A percentile compares a stretch with the other conserved stretches of the same genome.
phyloP scores from a whole-genome alignment of 2,797 vertebrate genomes.

The Anniella stebbinsi region DNA sequence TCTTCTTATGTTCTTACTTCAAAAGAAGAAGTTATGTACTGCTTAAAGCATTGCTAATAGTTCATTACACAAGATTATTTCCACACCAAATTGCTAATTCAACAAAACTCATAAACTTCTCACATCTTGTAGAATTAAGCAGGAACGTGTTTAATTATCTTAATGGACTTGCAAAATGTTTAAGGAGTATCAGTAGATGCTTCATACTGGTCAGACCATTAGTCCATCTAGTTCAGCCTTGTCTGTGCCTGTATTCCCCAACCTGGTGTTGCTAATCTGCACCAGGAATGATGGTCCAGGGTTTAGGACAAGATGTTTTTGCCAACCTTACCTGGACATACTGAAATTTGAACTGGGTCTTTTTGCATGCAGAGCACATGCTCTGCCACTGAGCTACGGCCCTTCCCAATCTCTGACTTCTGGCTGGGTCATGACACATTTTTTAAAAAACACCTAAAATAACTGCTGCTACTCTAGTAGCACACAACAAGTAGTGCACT shows the following conservation, averaged over 20 bases:
- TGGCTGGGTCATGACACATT: not conserved
- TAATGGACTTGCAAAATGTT: not conserved
- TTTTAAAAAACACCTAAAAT: not conserved
- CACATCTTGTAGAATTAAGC: not conserved
- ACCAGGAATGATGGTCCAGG: not conserved
- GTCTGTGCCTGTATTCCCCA: too few relatives aligned
- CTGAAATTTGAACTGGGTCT: not conserved
- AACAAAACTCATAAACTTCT: not conserved
- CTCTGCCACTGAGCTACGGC: too few relatives aligned
- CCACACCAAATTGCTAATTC: slow-evolving; percentile 25
- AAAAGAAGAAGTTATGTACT: slow-evolving; percentile 48
- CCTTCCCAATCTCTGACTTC: not conserved
- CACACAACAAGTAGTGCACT: not conserved
- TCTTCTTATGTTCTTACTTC: not conserved
- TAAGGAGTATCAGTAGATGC: not conserved
- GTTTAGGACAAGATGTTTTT: not conserved
- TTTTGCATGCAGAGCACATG: not conserved
- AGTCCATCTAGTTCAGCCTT: not conserved
- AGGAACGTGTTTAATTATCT: not conserved
- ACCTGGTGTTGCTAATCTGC: too few relatives aligned
- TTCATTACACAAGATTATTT: not conserved
- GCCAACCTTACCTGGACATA: not conserved
- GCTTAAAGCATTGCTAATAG: slow-evolving; percentile 23
- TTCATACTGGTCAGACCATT: not conserved
- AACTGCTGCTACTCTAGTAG: too few relatives aligned